Conservation (phyloP, 2,797 vertebrate species). For the Sebastes minor region DNA sequence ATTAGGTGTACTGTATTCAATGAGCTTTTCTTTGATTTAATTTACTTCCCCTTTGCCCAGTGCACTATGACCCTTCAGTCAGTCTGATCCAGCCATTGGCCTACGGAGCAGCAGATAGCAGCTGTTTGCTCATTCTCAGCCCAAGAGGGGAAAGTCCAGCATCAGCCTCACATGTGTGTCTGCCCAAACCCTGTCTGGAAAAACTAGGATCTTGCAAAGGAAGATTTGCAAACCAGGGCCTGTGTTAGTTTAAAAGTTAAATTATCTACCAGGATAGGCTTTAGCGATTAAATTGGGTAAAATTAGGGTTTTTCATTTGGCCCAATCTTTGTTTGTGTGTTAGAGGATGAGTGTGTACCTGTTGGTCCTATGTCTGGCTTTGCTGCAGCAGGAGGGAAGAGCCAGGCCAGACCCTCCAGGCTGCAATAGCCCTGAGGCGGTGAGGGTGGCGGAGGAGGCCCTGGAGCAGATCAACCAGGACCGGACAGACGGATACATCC, state of each 20-base stretch:
- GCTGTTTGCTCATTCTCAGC: slow-evolving; percentile 57
- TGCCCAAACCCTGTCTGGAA: background rate
- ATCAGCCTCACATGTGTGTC: background rate
- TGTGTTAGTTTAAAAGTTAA: slow-evolving; percentile 1
- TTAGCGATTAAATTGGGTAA: background rate
- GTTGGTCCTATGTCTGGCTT: slow-evolving; percentile 49
- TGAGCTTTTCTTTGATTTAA: background rate
- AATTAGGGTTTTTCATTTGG: background rate
- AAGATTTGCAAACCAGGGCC: background rate
- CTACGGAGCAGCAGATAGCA: slow-evolving; percentile 52
- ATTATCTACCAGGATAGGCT: background rate
- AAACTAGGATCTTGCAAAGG: slow-evolving; percentile 18
- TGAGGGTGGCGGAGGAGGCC: slow-evolving; percentile 59
- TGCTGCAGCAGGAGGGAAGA: slow-evolving; percentile 44
- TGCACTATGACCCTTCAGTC: slow-evolving; percentile 45
- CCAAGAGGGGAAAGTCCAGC: slow-evolving; percentile 57
- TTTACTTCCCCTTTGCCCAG: slow-evolving; percentile 6
- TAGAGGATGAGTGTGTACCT: slow-evolving; percentile 56
- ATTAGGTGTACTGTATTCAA: background rate
- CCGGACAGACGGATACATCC: slow-evolving; percentile 55
- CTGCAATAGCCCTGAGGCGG: slow-evolving; percentile 45
- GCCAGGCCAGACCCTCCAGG: slow-evolving; percentile 25
- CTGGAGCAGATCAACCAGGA: slow-evolving; percentile 71
- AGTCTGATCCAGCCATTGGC: slow-evolving; percentile 38
- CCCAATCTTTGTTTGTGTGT: background rate